Evolutionary conservation across 2,888 invertebrate genomes (phyloP).

Genomic region (Macaria notata): DNA sequence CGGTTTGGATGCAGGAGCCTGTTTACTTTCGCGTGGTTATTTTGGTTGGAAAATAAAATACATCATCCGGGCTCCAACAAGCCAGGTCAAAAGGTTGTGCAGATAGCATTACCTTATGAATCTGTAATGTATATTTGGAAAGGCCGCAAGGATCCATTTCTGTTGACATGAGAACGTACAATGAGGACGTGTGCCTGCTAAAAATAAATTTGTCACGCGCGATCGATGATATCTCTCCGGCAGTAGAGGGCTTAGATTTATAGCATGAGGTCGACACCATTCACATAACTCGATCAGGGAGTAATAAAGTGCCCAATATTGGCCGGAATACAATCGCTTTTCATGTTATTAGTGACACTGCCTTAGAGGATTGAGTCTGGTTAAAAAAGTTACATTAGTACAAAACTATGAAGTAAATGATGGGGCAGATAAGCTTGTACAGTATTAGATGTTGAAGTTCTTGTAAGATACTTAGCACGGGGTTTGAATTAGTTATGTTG

Average conservation of each 20-base stretch:
- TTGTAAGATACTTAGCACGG: not conserved
- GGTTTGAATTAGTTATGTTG: not conserved
- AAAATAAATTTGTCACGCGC: conserved; percentile 33
- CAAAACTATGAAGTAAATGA: too few species aligned
- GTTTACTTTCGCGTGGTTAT: too few species aligned
- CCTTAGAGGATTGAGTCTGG: not conserved
- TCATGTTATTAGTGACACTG: not conserved
- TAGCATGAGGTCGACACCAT: conserved; percentile 16
- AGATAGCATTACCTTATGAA: conserved; percentile 2
- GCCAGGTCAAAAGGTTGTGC: conserved; percentile 2
- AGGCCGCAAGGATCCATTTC: conserved; percentile 23
- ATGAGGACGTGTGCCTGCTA: conserved; percentile 29
- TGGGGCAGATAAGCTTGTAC: too few species aligned
- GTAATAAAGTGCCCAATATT: conserved; percentile 1
- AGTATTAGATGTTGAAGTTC: not conserved
- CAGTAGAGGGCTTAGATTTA: conserved; percentile 9
- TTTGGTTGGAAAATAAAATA: too few species aligned
- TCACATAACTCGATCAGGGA: conserved; percentile 3
- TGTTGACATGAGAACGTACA: conserved; percentile 27
- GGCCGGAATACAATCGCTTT: not conserved
- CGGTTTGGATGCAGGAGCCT: too few species aligned
- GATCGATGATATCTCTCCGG: conserved; percentile 30
- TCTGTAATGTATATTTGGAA: conserved; percentile 12
- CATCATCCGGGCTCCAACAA: too few species aligned
- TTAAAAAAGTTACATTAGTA: too few species aligned